Evolutionary conservation across 2,888 invertebrate species (phyloP).

Genomic region (Pycnomerus fuliginosus): DNA sequence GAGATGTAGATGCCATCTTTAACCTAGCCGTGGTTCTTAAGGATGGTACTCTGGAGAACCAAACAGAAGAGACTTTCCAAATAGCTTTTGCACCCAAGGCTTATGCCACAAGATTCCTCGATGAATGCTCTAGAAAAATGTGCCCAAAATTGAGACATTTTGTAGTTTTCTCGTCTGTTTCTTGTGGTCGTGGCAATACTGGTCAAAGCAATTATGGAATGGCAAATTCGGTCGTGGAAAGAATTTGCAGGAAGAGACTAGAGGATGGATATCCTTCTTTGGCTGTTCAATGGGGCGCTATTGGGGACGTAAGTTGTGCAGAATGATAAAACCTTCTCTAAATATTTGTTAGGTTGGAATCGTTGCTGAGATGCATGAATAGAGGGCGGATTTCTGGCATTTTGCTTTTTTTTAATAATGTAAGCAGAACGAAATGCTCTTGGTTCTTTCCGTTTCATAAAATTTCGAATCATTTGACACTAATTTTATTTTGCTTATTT

Average conservation of each 20-base stretch:
- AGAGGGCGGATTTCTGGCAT: too few relatives aligned
- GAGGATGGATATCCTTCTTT: slow-evolving; percentile 72
- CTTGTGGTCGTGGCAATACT: slow-evolving; percentile 87
- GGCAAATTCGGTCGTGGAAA: slow-evolving; percentile 86
- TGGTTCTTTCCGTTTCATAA: too few relatives aligned
- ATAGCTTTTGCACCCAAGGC: slow-evolving; percentile 75
- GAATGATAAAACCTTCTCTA: too few relatives aligned
- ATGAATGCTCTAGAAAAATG: slow-evolving; percentile 60
- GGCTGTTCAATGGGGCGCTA: slow-evolving; percentile 91
- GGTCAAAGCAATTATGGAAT: slow-evolving; percentile 91
- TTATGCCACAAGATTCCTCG: slow-evolving; percentile 73
- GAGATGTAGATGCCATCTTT: slow-evolving; percentile 79
- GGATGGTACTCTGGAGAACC: slow-evolving; percentile 75
- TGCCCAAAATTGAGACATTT: slow-evolving; percentile 62
- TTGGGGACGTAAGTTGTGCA: slow-evolving; percentile 75
- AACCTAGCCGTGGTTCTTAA: slow-evolving; percentile 80
- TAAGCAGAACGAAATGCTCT: too few relatives aligned
- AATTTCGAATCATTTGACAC: too few relatives aligned
- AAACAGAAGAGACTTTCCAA: slow-evolving; percentile 66
- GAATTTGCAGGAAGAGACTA: slow-evolving; percentile 75
- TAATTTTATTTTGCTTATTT: too few relatives aligned
- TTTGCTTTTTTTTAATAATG: too few relatives aligned
- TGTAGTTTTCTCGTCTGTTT: slow-evolving; percentile 89
- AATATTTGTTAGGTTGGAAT: too few relatives aligned
- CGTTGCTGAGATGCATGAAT: too few relatives aligned